Percentiles rank a stretch among this genome's conserved stretches.
These are phyloP conservation scores for Chloromyia formosa DNA, from an alignment of 2,888 invertebrate genomes.

Conservation along the genomic window DNA sequence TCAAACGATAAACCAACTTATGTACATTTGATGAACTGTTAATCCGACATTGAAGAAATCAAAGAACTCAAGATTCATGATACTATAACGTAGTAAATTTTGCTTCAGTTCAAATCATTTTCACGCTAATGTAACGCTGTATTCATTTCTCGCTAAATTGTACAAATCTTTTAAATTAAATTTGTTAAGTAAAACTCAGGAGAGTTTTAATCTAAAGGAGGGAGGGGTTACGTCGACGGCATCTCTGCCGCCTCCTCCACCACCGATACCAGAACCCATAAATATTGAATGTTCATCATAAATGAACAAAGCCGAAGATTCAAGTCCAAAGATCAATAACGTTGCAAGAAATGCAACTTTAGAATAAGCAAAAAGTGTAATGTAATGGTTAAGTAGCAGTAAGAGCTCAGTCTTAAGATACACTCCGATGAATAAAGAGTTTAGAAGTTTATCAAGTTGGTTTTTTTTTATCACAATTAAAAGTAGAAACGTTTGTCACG, in stretches of 20 bases:
- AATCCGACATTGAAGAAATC: slow-evolving; percentile 39
- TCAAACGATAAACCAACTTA: not conserved
- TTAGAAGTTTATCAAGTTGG: too few species aligned
- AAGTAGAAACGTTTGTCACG: too few species aligned
- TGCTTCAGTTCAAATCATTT: slow-evolving; percentile 28
- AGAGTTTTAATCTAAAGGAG: slow-evolving; percentile 39
- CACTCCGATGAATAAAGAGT: too few species aligned
- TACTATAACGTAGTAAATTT: slow-evolving; percentile 14
- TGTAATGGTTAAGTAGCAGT: too few species aligned
- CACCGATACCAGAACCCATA: not conserved
- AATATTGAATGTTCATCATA: too few species aligned
- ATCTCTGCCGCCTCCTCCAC: not conserved
- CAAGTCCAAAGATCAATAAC: too few species aligned
- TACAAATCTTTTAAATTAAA: slow-evolving; percentile 15
- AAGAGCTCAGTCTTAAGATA: too few species aligned
- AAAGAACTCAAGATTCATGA: slow-evolving; percentile 39
- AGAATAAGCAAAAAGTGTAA: too few species aligned
- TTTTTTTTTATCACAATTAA: too few species aligned
- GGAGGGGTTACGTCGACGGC: slow-evolving; percentile 27
- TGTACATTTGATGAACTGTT: slow-evolving; percentile 40
- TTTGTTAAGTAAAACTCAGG: slow-evolving; percentile 31
- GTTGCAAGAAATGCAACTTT: too few species aligned
- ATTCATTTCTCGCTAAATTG: not conserved
- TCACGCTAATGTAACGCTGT: not conserved
- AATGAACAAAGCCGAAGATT: too few species aligned